Percentiles rank a stretch among this genome's conserved stretches.
Evolutionary conservation across 2,888 invertebrate genomes (phyloP).

Genomic region (Mellilla xanthometata): DNA sequence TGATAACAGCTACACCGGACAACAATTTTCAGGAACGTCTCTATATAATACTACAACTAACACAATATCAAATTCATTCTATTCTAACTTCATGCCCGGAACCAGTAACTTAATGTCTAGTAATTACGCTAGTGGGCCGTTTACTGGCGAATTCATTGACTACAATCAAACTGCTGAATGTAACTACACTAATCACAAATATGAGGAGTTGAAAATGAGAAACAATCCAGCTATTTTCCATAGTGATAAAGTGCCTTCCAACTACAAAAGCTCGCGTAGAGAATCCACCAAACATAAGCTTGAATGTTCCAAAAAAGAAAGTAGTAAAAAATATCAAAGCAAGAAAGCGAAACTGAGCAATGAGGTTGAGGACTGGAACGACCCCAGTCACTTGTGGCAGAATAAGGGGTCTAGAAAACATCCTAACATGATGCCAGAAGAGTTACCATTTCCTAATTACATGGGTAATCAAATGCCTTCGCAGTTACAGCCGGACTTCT

Average conservation of each 20-base stretch:
- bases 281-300: constrained; percentile 73
- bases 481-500: constrained; percentile 71
- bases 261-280: constrained; percentile 63
- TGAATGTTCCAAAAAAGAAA: constrained; percentile 75
- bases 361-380: constrained; percentile 71
- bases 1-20: constrained; percentile 65
- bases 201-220: constrained; percentile 71
- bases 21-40: constrained; percentile 71
- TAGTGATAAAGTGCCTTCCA: constrained; percentile 59
- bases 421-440: constrained; percentile 63
- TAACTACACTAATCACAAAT: constrained; percentile 70
- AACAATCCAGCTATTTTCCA: constrained; percentile 57
- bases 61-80: constrained; percentile 74
- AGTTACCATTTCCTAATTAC: constrained; percentile 68
- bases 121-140: constrained; percentile 66
- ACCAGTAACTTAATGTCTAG: constrained; percentile 67
- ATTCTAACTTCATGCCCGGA: constrained; percentile 72
- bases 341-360: constrained; percentile 62
- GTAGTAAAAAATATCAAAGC: constrained; percentile 69
- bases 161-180: constrained; percentile 71
- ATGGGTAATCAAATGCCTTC: constrained; percentile 67
- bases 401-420: constrained; percentile 65
- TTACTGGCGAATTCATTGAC: constrained; percentile 69
- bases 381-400: constrained; percentile 67
- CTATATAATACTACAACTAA: constrained; percentile 72